phyloP scores from a whole-genome alignment of 1,140 invertebrate genomes.

The Drosophila dunni region DNA sequence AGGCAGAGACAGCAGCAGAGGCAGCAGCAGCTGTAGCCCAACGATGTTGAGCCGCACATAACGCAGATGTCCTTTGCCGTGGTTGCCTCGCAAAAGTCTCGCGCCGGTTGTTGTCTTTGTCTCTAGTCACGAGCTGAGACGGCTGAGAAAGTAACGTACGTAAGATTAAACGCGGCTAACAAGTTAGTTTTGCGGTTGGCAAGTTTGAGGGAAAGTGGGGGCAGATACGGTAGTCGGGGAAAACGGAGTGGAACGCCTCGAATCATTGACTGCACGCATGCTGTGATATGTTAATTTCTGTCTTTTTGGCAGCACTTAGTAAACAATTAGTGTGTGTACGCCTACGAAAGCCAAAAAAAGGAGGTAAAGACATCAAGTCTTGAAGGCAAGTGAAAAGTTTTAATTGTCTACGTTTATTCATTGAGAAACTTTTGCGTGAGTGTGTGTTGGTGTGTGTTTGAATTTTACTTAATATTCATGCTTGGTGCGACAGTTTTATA shows the following conservation, averaged over 20 bases:
- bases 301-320: slow-evolving; percentile 67
- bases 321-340: slow-evolving; percentile 72
- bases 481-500: slow-evolving; percentile 45
- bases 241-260: slow-evolving; percentile 2
- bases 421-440: slow-evolving; percentile 57
- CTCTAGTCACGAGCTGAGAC: neutral
- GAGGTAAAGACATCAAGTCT: neutral
- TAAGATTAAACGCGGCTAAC: slow-evolving; percentile 32
- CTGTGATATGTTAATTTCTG: slow-evolving; percentile 77
- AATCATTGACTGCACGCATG: slow-evolving; percentile 50
- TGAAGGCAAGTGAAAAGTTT: slow-evolving; percentile 76
- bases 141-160: slow-evolving; percentile 12
- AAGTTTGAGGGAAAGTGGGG: neutral
- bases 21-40: slow-evolving; percentile 12
- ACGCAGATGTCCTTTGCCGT: slow-evolving; percentile 80
- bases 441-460: slow-evolving; percentile 10
- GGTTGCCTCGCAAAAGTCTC: slow-evolving; percentile 53
- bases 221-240: neutral
- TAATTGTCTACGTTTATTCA: slow-evolving; percentile 78
- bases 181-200: neutral
- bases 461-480: slow-evolving; percentile 57
- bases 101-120: slow-evolving; percentile 56
- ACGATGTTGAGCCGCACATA: slow-evolving; percentile 61
- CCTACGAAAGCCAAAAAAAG: slow-evolving; percentile 2
- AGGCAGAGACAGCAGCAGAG: no score